Conservation (phyloP, 2,113 vertebrate species). For the Nothoprocta perdicaria region DNA sequence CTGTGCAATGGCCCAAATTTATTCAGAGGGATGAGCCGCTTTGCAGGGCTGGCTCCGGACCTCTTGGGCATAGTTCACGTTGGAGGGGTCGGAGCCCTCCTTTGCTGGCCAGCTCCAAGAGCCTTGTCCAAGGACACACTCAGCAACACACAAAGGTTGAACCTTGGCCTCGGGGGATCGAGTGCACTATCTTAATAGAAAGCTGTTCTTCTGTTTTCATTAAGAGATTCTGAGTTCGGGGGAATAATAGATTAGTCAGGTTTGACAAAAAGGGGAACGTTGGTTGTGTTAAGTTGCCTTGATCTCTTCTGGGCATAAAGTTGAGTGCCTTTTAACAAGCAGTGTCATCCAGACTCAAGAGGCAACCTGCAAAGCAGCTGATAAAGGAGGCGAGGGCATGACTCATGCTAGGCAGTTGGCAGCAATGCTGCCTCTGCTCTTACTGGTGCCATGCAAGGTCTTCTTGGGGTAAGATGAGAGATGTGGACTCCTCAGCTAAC, state of each 20-base stretch:
- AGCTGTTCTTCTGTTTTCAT: not conserved
- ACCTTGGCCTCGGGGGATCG: not conserved
- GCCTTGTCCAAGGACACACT: not conserved
- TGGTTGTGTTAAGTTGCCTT: slow-evolving; percentile 61
- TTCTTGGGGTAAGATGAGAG: not conserved
- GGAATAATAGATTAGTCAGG: slow-evolving; percentile 65
- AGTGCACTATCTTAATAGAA: not conserved
- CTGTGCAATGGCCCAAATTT: not conserved
- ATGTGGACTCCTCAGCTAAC: not conserved
- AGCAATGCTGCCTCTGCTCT: slow-evolving; percentile 4
- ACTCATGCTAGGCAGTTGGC: not conserved
- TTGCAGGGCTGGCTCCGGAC: not conserved
- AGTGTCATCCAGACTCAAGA: slow-evolving; percentile 43
- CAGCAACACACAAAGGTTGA: not conserved
- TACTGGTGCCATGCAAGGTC: not conserved
- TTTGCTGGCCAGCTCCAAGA: not conserved
- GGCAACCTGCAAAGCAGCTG: not conserved
- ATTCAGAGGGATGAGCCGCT: not conserved
- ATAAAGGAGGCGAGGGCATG: slow-evolving; percentile 6
- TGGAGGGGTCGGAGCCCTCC: not conserved
- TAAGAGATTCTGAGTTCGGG: slow-evolving; percentile 56
- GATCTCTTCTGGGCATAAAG: slow-evolving; percentile 67
- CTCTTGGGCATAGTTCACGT: not conserved
- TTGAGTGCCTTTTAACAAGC: slow-evolving; percentile 60
- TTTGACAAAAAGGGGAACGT: slow-evolving; percentile 63